These are phyloP conservation scores for Andricus grossulariae DNA, from an alignment of 1,140 invertebrate genomes.

Conservation along the genomic window DNA sequence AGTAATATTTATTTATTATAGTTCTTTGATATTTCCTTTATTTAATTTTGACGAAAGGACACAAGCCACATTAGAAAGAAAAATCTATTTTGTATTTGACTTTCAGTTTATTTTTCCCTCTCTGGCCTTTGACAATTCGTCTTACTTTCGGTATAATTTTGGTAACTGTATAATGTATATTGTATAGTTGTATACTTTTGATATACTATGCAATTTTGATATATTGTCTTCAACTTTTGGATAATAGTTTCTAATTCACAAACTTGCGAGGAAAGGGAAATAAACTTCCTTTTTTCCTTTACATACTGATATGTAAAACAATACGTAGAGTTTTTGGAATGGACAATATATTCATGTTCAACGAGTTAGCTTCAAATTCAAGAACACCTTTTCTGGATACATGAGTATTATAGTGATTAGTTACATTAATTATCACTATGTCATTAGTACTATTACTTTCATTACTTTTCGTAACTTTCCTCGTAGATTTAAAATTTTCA, in stretches of 20 bases:
- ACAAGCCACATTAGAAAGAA: conserved; percentile 21
- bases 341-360: conserved; percentile 2
- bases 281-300: neutral
- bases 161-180: neutral
- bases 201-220: neutral
- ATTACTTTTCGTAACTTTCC: conserved; percentile 14
- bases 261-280: neutral
- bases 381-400: conserved; percentile 23
- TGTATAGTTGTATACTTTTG: conserved; percentile 16
- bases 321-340: conserved; percentile 18
- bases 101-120: conserved; percentile 7
- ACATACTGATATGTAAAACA: conserved; percentile 28
- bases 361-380: conserved; percentile 10
- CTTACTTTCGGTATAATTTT: conserved; percentile 11
- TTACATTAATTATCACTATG: conserved; percentile 18
- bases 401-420: neutral
- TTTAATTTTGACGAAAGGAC: neutral
- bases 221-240: conserved; percentile 3
- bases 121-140: conserved; percentile 17
- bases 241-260: neutral
- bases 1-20: conserved; percentile 21
- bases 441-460: conserved; percentile 17
- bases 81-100: neutral
- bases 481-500: neutral
- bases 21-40: conserved; percentile 5